phyloP scores from a whole-genome alignment of 2,113 vertebrate species.

The Pygoscelis adeliae region DNA sequence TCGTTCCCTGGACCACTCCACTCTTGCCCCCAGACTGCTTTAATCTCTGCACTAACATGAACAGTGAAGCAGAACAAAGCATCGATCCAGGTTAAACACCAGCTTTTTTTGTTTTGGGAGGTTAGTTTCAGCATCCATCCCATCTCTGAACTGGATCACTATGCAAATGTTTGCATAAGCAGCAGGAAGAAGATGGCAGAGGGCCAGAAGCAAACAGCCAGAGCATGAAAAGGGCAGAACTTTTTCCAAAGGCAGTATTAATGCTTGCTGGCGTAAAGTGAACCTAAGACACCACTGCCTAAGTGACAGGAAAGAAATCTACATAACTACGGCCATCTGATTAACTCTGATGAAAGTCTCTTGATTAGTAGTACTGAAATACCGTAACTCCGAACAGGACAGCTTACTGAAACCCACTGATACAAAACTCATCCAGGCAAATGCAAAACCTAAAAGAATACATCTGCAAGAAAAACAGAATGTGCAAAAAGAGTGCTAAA shows the following conservation, averaged over 20 bases:
- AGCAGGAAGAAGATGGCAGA: slow-evolving; percentile 22
- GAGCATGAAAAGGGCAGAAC: neutral
- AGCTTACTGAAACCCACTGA: neutral
- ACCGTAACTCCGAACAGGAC: neutral
- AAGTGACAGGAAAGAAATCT: neutral
- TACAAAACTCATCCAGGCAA: neutral
- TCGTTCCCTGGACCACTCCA: neutral
- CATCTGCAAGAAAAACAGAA: neutral
- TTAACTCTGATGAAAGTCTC: neutral
- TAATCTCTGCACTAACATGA: fast-evolving
- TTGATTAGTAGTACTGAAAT: neutral
- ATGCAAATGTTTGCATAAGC: slow-evolving; percentile 32
- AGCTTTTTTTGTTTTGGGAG: neutral
- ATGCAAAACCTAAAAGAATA: neutral
- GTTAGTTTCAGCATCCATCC: neutral
- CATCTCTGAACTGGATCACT: neutral
- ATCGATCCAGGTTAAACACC: neutral
- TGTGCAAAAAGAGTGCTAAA: fast-evolving
- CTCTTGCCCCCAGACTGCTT: neutral
- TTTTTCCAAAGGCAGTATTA: neutral
- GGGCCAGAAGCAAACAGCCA: slow-evolving; percentile 3
- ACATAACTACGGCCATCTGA: neutral
- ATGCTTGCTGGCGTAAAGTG: neutral
- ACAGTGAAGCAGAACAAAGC: neutral
- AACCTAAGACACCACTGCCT: neutral